phyloP scores from a whole-genome alignment of 2,888 invertebrate species.

The Polydrusus cervinus region DNA sequence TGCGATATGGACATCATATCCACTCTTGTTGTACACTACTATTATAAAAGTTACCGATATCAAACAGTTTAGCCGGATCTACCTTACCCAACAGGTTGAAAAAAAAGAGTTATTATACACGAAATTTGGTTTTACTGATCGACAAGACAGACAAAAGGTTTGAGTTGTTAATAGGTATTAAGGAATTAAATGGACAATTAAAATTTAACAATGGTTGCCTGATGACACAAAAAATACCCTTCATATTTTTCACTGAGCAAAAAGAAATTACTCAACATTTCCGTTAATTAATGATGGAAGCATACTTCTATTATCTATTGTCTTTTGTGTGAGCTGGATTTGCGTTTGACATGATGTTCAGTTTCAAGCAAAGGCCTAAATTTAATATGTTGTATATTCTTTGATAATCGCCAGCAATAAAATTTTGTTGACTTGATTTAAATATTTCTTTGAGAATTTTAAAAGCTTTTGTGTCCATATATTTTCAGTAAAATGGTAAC shows the following conservation, averaged over 20 bases:
- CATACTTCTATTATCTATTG: slow-evolving; percentile 33
- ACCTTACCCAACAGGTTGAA: too few relatives aligned
- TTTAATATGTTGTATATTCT: slow-evolving; percentile 5
- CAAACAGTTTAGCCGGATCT: too few relatives aligned
- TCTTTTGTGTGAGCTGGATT: slow-evolving; percentile 37
- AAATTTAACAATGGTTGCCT: slow-evolving; percentile 40
- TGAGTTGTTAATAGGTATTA: too few relatives aligned
- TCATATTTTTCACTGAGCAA: slow-evolving; percentile 13
- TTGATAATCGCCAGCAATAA: neutral
- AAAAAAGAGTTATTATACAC: too few relatives aligned
- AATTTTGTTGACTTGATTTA: neutral
- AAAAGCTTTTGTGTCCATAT: neutral
- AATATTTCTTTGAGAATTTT: too few relatives aligned
- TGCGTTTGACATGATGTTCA: slow-evolving; percentile 32
- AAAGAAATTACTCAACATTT: slow-evolving; percentile 37
- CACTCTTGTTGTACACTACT: too few relatives aligned
- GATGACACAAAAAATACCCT: slow-evolving; percentile 31
- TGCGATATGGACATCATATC: too few relatives aligned
- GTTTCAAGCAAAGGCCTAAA: slow-evolving; percentile 14
- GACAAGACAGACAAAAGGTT: too few relatives aligned
- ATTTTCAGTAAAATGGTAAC: neutral
- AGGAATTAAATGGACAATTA: slow-evolving; percentile 33
- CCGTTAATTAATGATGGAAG: slow-evolving; percentile 33
- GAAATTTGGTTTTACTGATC: too few relatives aligned
- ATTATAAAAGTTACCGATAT: too few relatives aligned